Percentiles rank a stretch among this genome's conserved stretches.
Conservation (phyloP, 2,888 invertebrate genomes). For the Myopa tessellatipennis region DNA sequence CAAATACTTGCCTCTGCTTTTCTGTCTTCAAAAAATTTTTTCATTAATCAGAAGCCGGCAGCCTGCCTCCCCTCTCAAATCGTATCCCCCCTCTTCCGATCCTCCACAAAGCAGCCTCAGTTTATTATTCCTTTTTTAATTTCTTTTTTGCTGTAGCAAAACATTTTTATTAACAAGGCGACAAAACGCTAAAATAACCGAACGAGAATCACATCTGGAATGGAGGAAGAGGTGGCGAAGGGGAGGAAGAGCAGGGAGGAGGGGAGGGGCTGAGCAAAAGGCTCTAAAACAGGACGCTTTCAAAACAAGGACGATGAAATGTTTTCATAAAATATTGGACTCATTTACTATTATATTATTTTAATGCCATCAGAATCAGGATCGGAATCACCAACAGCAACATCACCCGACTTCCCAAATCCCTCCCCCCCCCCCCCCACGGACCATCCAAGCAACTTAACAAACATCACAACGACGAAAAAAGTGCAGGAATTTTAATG, state of each 20-base stretch:
- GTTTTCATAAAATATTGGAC: conserved; percentile 60
- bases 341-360: conserved; percentile 64
- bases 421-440: neutral
- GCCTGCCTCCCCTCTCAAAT: conserved; percentile 13
- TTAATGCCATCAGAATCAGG: conserved; percentile 40
- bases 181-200: neutral
- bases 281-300: neutral
- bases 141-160: conserved; percentile 38
- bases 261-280: too few species aligned
- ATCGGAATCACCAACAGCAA: neutral
- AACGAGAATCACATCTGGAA: neutral
- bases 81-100: too few species aligned
- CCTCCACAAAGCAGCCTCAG: too few species aligned
- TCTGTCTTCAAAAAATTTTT: neutral
- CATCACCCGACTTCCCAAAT: neutral
- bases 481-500: conserved; percentile 64
- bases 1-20: neutral
- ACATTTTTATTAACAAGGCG: conserved; percentile 31
- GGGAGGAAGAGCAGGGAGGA: too few species aligned
- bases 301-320: conserved; percentile 31
- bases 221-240: neutral
- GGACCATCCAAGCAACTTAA: neutral
- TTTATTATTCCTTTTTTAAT: too few species aligned
- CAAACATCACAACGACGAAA: conserved; percentile 38
- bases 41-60: neutral